Conservation (phyloP, 1,140 invertebrate genomes). For the Lepidurus arcticus region DNA sequence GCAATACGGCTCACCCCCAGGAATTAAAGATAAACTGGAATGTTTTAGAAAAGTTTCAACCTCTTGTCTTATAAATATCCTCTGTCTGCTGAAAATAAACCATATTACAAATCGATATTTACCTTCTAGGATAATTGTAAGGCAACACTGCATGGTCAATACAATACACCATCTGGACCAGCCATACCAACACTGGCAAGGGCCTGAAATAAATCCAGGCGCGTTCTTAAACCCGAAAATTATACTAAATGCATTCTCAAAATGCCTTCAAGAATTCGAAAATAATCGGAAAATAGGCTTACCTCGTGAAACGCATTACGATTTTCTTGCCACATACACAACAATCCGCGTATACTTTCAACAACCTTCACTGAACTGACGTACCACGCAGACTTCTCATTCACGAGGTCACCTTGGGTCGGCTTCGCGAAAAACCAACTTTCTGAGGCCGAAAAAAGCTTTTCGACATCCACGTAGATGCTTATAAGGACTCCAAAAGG, state of each 20-base stretch:
- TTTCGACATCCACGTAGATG: not conserved
- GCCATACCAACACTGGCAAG: conserved; percentile 8
- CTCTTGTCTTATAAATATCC: not conserved
- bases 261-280: not conserved
- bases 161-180: not conserved
- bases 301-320: not conserved
- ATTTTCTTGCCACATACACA: not conserved
- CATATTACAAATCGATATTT: not conserved
- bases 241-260: too few species aligned
- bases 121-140: not conserved
- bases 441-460: not conserved
- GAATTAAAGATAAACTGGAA: conserved; percentile 21
- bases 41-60: not conserved
- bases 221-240: not conserved
- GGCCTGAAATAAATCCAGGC: not conserved
- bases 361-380: not conserved
- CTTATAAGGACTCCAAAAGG: not conserved
- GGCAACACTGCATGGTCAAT: not conserved
- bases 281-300: not conserved
- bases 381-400: not conserved
- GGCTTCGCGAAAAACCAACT: not conserved
- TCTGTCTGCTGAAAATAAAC: not conserved
- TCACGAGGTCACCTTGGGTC: not conserved
- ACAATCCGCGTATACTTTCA: not conserved
- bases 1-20: conserved; percentile 31